A percentile compares a stretch with the other conserved stretches of the same genome.
These are phyloP conservation scores for Rhynchomys soricoides DNA, from an alignment of 2,113 vertebrate species.

Conservation along the genomic window DNA sequence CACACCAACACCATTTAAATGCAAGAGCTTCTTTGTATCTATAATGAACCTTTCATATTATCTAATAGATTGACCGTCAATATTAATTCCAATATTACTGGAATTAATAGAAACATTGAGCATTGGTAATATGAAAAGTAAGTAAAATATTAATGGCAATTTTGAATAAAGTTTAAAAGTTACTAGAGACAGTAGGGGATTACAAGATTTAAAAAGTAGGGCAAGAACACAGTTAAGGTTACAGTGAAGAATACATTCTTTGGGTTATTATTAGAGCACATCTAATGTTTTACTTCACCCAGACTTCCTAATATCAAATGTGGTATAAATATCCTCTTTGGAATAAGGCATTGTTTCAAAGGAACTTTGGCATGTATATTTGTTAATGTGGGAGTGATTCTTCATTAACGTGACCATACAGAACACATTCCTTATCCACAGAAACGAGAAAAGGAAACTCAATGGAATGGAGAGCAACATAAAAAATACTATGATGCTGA, in stretches of 20 bases:
- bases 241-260: not conserved
- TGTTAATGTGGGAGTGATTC: not conserved
- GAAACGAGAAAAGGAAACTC: not conserved
- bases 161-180: not conserved
- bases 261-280: not conserved
- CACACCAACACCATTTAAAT: not conserved
- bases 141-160: not conserved
- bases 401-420: not conserved
- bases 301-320: not conserved
- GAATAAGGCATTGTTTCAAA: not conserved
- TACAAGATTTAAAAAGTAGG: not conserved
- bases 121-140: no score
- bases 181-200: not conserved
- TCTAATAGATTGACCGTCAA: not conserved
- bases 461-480: not conserved
- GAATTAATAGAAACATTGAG: not conserved
- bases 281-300: not conserved
- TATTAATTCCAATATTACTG: not conserved
- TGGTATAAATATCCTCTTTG: not conserved
- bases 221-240: no score
- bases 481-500: not conserved
- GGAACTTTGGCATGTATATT: not conserved
- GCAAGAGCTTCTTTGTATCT: not conserved
- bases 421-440: not conserved
- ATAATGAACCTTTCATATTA: not conserved